phyloP scores from a whole-genome alignment of 2,113 vertebrate genomes.

The Eidolon helvum region DNA sequence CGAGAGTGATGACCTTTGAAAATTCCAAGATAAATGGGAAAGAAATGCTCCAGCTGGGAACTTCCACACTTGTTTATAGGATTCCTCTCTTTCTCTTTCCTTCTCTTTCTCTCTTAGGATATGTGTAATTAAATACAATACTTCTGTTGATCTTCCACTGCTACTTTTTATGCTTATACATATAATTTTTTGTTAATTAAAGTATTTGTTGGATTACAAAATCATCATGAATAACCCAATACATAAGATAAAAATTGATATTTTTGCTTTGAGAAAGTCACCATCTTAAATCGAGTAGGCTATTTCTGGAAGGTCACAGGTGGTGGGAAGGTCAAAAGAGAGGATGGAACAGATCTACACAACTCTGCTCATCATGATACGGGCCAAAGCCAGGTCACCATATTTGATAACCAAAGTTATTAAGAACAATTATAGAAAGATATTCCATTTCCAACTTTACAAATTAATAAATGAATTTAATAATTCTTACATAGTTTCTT shows the following conservation, averaged over 20 bases:
- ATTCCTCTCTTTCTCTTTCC: not conserved
- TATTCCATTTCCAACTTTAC: not conserved
- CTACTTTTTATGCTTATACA: not conserved
- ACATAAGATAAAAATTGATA: not conserved
- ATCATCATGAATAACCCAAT: not conserved
- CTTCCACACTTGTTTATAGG: not conserved
- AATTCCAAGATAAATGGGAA: not conserved
- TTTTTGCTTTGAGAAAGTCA: not conserved
- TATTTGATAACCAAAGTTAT: not conserved
- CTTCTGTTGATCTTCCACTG: not conserved
- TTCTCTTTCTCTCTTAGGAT: not conserved
- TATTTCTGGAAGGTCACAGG: not conserved
- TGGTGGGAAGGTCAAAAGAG: not conserved
- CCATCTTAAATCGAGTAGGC: not conserved
- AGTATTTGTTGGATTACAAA: not conserved
- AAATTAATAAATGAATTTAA: not conserved
- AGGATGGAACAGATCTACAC: not conserved
- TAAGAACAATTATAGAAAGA: not conserved
- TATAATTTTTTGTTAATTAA: not conserved
- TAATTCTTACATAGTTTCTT: not conserved
- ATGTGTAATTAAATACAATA: not conserved
- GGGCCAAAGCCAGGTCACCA: not conserved
- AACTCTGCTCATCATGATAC: rapidly evolving
- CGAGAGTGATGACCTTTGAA: too few species aligned
- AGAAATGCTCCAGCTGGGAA: not conserved